A percentile compares a stretch with the other conserved stretches of the same genome.
Conservation (phyloP, 2,797 vertebrate species). For the Glyptemys insculpta region DNA sequence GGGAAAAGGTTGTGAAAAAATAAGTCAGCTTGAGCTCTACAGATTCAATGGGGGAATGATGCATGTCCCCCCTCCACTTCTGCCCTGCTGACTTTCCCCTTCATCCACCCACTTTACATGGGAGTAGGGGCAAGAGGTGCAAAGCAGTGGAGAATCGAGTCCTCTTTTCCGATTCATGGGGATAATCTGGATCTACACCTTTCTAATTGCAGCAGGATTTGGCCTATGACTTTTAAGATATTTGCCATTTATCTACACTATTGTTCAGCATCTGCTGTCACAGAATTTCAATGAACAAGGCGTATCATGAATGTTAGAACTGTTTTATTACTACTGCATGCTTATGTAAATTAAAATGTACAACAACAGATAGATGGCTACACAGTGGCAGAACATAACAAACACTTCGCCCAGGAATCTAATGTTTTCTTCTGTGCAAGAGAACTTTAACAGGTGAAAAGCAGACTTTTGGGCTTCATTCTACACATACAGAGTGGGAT, state of each 20-base stretch:
- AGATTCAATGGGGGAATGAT: neutral
- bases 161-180: neutral
- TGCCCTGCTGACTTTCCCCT: neutral
- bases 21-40: neutral
- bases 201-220: neutral
- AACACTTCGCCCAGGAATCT: neutral
- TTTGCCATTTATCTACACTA: neutral
- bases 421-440: neutral
- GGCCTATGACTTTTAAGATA: neutral
- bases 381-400: neutral
- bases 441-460: constrained; percentile 1
- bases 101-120: neutral
- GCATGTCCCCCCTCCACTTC: neutral
- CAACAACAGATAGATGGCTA: neutral
- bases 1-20: neutral
- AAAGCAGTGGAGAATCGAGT: neutral
- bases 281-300: constrained; percentile 13
- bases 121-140: neutral
- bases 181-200: neutral
- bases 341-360: constrained; percentile 23
- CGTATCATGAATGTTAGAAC: neutral
- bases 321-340: neutral
- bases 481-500: neutral
- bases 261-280: neutral
- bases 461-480: neutral